Conservation (phyloP, 1,140 invertebrate species). For the Pissodes strobi region DNA sequence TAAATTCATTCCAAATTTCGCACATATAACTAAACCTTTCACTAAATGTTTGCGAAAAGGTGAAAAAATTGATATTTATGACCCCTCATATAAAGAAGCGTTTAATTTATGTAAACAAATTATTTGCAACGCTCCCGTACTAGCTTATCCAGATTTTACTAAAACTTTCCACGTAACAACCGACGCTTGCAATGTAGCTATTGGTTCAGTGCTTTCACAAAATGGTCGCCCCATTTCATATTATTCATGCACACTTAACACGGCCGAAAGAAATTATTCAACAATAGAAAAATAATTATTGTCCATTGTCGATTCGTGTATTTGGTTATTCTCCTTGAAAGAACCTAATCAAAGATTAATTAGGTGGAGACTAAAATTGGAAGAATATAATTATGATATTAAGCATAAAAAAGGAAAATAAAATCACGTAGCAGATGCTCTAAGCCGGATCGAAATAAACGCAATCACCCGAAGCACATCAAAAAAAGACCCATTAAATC, state of each 20-base stretch:
- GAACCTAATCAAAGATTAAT: neutral
- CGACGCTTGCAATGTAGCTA: neutral
- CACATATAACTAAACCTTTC: constrained; percentile 42
- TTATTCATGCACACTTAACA: neutral
- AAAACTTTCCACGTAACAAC: neutral
- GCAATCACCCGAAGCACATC: neutral
- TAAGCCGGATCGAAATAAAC: neutral
- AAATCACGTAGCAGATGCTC: constrained; percentile 5
- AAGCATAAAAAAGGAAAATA: neutral
- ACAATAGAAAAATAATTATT: neutral
- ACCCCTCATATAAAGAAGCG: neutral
- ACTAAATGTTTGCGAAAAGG: too few relatives aligned
- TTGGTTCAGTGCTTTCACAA: neutral
- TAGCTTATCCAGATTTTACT: neutral
- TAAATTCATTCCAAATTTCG: constrained; percentile 43
- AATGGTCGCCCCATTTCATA: neutral
- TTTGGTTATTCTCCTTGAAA: neutral
- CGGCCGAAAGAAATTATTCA: neutral
- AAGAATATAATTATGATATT: neutral
- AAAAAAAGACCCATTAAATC: neutral
- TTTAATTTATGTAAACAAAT: neutral
- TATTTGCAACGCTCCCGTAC: too few relatives aligned
- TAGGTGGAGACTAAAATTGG: too few relatives aligned
- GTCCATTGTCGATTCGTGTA: constrained; percentile 4
- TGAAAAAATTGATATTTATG: neutral